Evolutionary conservation across 2,797 vertebrate genomes (phyloP).

Genomic region (Anniella stebbinsi): DNA sequence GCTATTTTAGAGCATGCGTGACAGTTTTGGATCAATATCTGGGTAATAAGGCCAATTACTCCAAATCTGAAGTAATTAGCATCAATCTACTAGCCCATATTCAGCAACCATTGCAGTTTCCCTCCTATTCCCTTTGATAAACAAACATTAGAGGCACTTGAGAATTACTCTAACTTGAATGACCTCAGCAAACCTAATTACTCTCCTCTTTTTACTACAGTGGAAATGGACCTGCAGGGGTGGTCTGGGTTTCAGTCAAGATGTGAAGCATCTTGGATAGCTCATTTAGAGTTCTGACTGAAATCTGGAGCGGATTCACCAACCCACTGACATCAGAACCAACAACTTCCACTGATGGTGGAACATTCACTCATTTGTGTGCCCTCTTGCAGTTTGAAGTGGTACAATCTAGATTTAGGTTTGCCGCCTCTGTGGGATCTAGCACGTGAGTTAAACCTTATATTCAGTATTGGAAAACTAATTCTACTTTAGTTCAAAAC

Average conservation of each 20-base stretch:
- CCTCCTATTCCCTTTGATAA: neutral
- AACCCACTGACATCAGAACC: too few relatives aligned
- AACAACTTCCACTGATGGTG: too few relatives aligned
- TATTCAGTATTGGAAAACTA: neutral
- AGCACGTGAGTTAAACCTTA: too few relatives aligned
- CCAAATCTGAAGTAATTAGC: conserved; percentile 17
- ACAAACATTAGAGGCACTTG: neutral
- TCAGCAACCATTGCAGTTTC: neutral
- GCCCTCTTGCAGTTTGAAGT: neutral
- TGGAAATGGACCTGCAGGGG: neutral
- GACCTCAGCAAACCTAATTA: neutral
- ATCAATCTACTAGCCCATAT: conserved; percentile 12
- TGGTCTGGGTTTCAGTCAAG: too few relatives aligned
- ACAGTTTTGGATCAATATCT: conserved; percentile 1
- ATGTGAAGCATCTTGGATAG: too few relatives aligned
- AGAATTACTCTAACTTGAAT: conserved; percentile 3
- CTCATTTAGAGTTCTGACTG: too few relatives aligned
- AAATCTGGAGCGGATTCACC: too few relatives aligned
- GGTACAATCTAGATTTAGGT: neutral
- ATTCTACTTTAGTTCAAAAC: neutral
- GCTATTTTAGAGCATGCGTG: neutral
- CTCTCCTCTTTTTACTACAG: neutral
- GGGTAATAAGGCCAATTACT: conserved; percentile 18
- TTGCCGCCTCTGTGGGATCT: too few relatives aligned
- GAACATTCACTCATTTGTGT: neutral